Evolutionary conservation across 2,888 invertebrate genomes (phyloP).

Genomic region (Temnothorax rugatulus): DNA sequence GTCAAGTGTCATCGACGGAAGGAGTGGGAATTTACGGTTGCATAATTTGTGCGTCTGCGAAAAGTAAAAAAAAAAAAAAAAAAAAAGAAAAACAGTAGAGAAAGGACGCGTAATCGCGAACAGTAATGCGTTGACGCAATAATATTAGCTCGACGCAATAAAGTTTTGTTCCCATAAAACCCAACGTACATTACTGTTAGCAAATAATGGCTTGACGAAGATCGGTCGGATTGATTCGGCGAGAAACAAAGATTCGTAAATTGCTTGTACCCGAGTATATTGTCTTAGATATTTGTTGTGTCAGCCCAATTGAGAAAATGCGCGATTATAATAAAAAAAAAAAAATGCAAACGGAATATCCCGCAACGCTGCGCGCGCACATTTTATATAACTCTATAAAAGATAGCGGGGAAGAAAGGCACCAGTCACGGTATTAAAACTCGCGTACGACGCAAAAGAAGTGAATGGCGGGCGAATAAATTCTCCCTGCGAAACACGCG

Average conservation of each 20-base stretch:
- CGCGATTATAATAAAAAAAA: background rate
- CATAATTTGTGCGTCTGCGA: conserved; percentile 13
- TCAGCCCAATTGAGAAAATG: background rate
- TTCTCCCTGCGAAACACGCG: conserved; percentile 38
- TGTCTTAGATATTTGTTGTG: background rate
- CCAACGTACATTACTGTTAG: background rate
- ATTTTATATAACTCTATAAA: conserved; percentile 22
- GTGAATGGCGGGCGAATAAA: conserved; percentile 47
- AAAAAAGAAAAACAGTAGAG: background rate
- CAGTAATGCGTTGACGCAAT: background rate
- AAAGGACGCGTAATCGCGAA: background rate
- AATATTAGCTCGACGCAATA: conserved; percentile 26
- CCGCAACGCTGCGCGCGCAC: background rate
- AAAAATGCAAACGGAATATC: background rate
- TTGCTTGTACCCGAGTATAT: background rate
- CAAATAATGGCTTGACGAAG: conserved; percentile 9
- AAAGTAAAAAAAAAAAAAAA: conserved; percentile 8
- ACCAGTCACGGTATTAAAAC: conserved; percentile 26
- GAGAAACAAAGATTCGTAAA: background rate
- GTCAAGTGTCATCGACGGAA: conserved; percentile 17
- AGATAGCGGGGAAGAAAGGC: background rate
- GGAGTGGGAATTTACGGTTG: background rate
- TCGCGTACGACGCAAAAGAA: conserved; percentile 5
- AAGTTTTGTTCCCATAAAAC: conserved; percentile 22
- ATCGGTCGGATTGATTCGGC: background rate